Evolutionary conservation across 1,140 invertebrate genomes (phyloP).

Genomic region (Cotesia vestalis): DNA sequence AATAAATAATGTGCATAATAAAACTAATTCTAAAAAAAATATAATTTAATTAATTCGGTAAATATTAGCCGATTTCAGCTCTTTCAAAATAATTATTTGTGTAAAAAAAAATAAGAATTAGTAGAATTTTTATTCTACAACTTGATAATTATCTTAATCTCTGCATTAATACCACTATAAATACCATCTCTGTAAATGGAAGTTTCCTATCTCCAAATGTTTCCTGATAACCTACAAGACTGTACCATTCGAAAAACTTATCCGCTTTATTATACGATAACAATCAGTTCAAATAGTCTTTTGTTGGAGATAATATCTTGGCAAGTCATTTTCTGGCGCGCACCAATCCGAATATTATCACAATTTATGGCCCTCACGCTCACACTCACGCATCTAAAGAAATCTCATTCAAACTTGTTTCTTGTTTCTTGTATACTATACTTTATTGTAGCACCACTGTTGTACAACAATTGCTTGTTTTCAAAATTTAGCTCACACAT

Average conservation of each 20-base stretch:
- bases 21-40: no score
- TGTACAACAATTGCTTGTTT: slow-evolving; percentile 40
- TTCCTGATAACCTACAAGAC: slow-evolving; percentile 25
- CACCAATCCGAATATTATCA: background rate
- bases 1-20: no score
- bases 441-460: slow-evolving; percentile 26
- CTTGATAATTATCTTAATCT: background rate
- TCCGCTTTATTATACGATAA: slow-evolving; percentile 32
- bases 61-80: no score
- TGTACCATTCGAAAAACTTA: slow-evolving; percentile 23
- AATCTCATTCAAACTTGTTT: slow-evolving; percentile 34
- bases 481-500: slow-evolving; percentile 8
- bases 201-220: slow-evolving; percentile 25
- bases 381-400: slow-evolving; percentile 10
- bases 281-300: slow-evolving; percentile 31
- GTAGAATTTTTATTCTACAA: no score
- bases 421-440: background rate
- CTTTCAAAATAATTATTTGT: background rate
- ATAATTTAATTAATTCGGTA: no score
- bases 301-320: slow-evolving; percentile 16
- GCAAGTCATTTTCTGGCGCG: slow-evolving; percentile 24
- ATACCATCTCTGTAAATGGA: slow-evolving; percentile 21
- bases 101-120: background rate
- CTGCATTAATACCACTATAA: background rate
- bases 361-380: slow-evolving; percentile 9